A percentile compares a stretch with the other conserved stretches of the same genome.
These are phyloP conservation scores for Drosophila grimshawi DNA, from an alignment of 1,140 invertebrate genomes.

Conservation along the genomic window DNA sequence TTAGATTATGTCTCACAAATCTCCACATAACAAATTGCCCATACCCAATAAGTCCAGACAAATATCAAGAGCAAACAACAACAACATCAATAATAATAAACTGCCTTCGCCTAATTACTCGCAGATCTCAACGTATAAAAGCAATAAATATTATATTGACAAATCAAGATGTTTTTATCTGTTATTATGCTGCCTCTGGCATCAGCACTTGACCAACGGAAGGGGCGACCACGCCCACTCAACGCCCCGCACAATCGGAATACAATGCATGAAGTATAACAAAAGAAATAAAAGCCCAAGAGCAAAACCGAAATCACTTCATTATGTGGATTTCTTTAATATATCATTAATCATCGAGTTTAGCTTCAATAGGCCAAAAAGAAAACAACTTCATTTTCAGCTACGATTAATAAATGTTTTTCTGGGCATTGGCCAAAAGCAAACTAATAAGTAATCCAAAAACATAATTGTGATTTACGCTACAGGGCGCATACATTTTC, in stretches of 20 bases:
- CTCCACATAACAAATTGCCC: slow-evolving; percentile 17
- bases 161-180: slow-evolving; percentile 80
- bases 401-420: slow-evolving; percentile 36
- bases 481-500: slow-evolving; percentile 56
- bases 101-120: slow-evolving; percentile 67
- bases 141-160: slow-evolving; percentile 81
- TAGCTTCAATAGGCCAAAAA: slow-evolving; percentile 29
- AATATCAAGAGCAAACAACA: slow-evolving; percentile 36
- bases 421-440: slow-evolving; percentile 19
- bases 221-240: slow-evolving; percentile 24
- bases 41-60: slow-evolving; percentile 45
- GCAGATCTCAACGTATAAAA: slow-evolving; percentile 51
- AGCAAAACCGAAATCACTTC: slow-evolving; percentile 66
- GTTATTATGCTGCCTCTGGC: slow-evolving; percentile 33
- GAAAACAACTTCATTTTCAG: slow-evolving; percentile 42
- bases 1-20: not conserved
- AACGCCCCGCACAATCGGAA: slow-evolving; percentile 8
- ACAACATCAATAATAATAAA: slow-evolving; percentile 59
- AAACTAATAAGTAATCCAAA: slow-evolving; percentile 65
- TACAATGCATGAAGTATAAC: slow-evolving; percentile 42
- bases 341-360: slow-evolving; percentile 71
- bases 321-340: slow-evolving; percentile 57
- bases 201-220: slow-evolving; percentile 26
- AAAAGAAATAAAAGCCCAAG: slow-evolving; percentile 43
- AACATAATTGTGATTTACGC: slow-evolving; percentile 76